These are phyloP conservation scores for Chanos chanos DNA, from an alignment of 2,797 vertebrate species.

Conservation along the genomic window DNA sequence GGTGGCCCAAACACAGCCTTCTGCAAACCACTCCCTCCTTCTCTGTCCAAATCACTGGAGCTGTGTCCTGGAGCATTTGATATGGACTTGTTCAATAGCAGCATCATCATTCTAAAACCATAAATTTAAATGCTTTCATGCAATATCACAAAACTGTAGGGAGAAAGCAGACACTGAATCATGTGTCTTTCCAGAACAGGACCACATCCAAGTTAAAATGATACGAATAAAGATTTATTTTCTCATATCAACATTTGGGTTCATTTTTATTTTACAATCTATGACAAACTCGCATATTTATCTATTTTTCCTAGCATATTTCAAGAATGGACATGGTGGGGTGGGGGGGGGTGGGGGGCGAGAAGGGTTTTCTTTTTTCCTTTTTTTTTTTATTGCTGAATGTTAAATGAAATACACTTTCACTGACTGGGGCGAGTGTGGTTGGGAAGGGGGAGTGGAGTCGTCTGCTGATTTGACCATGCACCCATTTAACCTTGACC, in stretches of 20 bases:
- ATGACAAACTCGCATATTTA: conserved; percentile 86
- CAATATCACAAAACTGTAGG: conserved; percentile 11
- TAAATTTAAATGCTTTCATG: too few species aligned
- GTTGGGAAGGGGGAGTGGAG: conserved; percentile 68
- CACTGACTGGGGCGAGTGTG: conserved; percentile 76
- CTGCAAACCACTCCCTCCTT: too few species aligned
- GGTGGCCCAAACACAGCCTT: too few species aligned
- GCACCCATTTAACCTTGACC: conserved; percentile 98
- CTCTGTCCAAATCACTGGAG: not conserved
- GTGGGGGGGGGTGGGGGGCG: conserved; percentile 38
- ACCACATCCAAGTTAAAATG: conserved; percentile 67
- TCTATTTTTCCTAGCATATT: conserved; percentile 82
- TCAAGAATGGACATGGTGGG: conserved; percentile 75
- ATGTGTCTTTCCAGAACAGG: conserved; percentile 56
- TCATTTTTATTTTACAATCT: conserved; percentile 83
- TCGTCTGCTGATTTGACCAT: conserved; percentile 95
- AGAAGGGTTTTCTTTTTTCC: too few species aligned
- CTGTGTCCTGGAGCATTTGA: too few species aligned
- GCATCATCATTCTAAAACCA: too few species aligned
- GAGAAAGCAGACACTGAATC: conserved; percentile 41
- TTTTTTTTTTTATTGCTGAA: conserved; percentile 91
- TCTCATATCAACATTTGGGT: conserved; percentile 81
- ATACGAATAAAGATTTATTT: conserved; percentile 84
- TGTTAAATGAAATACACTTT: conserved; percentile 93
- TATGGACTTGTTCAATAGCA: too few species aligned